Evolutionary conservation across 2,888 invertebrate genomes (phyloP).

Genomic region (Dusona sp.): DNA sequence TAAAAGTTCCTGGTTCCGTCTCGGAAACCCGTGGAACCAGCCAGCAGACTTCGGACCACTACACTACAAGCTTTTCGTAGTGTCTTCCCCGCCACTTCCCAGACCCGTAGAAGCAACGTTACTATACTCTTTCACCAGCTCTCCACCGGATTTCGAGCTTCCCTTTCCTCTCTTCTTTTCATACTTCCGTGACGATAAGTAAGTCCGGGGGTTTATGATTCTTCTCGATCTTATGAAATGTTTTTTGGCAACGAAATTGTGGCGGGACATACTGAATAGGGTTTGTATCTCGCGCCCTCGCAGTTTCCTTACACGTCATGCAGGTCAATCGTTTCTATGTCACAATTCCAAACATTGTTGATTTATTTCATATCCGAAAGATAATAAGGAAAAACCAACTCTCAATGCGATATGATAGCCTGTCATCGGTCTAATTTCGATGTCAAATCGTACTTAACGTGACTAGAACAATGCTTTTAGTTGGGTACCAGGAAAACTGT

Average conservation of each 20-base stretch:
- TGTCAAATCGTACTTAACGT: background rate
- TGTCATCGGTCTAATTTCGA: background rate
- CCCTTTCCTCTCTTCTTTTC: slow-evolving; percentile 22
- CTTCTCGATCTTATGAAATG: slow-evolving; percentile 19
- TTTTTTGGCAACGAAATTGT: slow-evolving; percentile 39
- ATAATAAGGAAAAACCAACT: background rate
- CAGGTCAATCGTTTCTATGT: background rate
- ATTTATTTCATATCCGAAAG: background rate
- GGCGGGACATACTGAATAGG: slow-evolving; percentile 1
- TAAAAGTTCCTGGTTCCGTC: slow-evolving; percentile 68
- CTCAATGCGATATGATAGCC: no score
- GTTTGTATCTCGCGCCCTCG: background rate
- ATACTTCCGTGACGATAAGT: slow-evolving; percentile 52
- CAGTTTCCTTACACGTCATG: background rate
- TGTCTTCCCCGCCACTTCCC: slow-evolving; percentile 13
- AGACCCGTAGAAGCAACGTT: slow-evolving; percentile 36
- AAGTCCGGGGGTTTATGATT: slow-evolving; percentile 48
- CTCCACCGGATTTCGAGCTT: slow-evolving; percentile 40
- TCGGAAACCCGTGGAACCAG: slow-evolving; percentile 64
- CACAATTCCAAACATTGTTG: background rate
- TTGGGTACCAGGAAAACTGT: background rate
- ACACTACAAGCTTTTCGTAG: slow-evolving; percentile 58
- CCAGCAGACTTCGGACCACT: slow-evolving; percentile 53
- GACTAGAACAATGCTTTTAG: background rate
- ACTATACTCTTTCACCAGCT: slow-evolving; percentile 40